Evolutionary conservation across 1,140 invertebrate genomes (phyloP).

Genomic region (Dendroctonus ponderosae): DNA sequence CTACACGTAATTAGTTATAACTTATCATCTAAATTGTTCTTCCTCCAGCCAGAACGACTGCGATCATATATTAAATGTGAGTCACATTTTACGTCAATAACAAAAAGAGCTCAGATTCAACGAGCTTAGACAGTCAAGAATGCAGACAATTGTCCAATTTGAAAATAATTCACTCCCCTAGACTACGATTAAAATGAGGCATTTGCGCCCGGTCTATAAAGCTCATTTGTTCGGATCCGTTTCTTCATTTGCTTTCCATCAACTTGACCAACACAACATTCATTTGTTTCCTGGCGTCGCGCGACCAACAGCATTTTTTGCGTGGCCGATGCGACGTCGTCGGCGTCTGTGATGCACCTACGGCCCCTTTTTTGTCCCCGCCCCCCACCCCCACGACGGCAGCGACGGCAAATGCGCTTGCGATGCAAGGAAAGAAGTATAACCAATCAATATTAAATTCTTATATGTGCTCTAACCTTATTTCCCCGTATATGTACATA

Average conservation of each 20-base stretch:
- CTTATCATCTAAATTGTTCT: no score
- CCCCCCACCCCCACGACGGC: conserved; percentile 21
- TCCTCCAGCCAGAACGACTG: no score
- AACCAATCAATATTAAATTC: conserved; percentile 52
- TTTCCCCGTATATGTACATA: conserved; percentile 51
- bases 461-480: conserved; percentile 49
- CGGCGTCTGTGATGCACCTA: conserved; percentile 30
- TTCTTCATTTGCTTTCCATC: conserved; percentile 22
- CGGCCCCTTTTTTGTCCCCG: conserved; percentile 21
- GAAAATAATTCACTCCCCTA: no score
- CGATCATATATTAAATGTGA: no score
- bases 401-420: conserved; percentile 33
- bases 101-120: no score
- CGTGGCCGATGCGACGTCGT: conserved; percentile 8
- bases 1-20: no score
- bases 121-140: no score
- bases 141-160: no score
- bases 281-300: conserved; percentile 25
- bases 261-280: conserved; percentile 27
- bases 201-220: no score
- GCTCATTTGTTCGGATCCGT: no score
- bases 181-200: no score
- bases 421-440: conserved; percentile 42
- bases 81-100: no score
- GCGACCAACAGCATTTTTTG: conserved; percentile 38